Evolutionary conservation across 2,113 vertebrate genomes (phyloP), one percentile per base, ranked within the genome.

Genomic region (Nothocercus nigrocapillus): DNA sequence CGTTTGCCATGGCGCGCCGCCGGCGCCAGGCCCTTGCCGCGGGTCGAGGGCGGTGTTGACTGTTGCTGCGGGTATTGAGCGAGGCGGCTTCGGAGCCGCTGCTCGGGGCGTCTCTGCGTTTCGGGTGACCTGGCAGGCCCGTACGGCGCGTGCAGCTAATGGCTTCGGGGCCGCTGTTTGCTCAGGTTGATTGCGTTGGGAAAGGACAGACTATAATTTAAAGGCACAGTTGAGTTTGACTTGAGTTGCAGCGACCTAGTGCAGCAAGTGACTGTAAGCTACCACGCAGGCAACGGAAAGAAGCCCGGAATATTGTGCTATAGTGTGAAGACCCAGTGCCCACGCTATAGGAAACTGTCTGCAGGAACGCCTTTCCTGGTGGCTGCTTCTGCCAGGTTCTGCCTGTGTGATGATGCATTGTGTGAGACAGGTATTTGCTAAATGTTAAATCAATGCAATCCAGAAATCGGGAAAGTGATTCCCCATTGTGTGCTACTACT

Each of bases 311-410:
- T 18, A 25, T 32, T 19, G 54, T 18, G 15, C 54, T 58, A 6
- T 58, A 18, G 28, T 58, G 16, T 32, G 40, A 72, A 86, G 49
- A 61, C 13, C 38, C 38, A 14, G 78, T 24, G 8, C 49, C 44
- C 28, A 54, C 75, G 66, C 85, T 63, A 80, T 73, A 64, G 77
- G 83, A 81, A 87, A 90, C 93, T 75, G 84, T 34, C 72, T 83
- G 34, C 67, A 90, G 75, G 73, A 68, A 83, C 45, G n/a, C 51
- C 82, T 75, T 83, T 88, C 79, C 44, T 68, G 36, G 18, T 40
- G 40, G 66, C 47, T 91, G 63, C 42, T 51, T 36, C 51, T 19
- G 54, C 54, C 59, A 85, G 68, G 90, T 75, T 58, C 76, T 47
- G 27, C 40, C 69, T 78, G 67, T 53, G 24, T 69, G 56, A 56